Base-by-base conservation (phyloP, 2,888 invertebrate genomes). In the Cepaea hortensis region DNA sequence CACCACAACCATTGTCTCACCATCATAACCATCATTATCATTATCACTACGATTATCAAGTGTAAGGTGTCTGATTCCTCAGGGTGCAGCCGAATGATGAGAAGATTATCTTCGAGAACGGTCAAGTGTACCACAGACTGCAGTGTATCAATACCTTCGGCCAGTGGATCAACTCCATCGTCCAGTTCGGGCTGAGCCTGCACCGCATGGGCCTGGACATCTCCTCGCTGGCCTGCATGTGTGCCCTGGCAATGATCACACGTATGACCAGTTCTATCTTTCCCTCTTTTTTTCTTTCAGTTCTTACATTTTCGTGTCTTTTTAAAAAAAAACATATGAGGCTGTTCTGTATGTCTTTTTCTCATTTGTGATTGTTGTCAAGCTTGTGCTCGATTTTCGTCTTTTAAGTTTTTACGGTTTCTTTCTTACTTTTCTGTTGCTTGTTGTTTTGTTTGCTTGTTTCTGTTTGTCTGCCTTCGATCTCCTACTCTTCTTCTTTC, bases 71-170 rank as follows among this genome's bases (percentile, higher is more conserved):
- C n/a, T n/a, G 23, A n/a, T 9, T 15, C n/a, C 72, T 6, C 93
- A 95, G 98, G 92, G 97, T 97, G 76, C 96, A 97, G 91, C 96
- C 97, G 23, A 97, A 97, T 90, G 98, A 98, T 93, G 97, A 97
- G 79, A 97, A 97, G 93, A 96, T 98, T 91, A 97, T 97, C 80
- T 98, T 99, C 95, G 98, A 98, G 95, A 98, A 98, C 94, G 98
- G 98, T 35, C 96, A 97, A 55, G 98, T 98, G 3, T 95, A 98
- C 84, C 97, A 98, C 94, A 96, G 97, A 92, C 96, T 96, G 89
- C 98, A 98, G 93, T 98, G 98, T 94, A 97, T 97, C 93, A 96
- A 97, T 88, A 97, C 97, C 85, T 98, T 98, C 93, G 98, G 98
- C 72, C 98, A 98, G 82, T 98, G 98, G 98, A 95, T 98, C 89